Conservation (phyloP, 92 coral and sea anemone species). For the Chrysogorgia sp. region DNA sequence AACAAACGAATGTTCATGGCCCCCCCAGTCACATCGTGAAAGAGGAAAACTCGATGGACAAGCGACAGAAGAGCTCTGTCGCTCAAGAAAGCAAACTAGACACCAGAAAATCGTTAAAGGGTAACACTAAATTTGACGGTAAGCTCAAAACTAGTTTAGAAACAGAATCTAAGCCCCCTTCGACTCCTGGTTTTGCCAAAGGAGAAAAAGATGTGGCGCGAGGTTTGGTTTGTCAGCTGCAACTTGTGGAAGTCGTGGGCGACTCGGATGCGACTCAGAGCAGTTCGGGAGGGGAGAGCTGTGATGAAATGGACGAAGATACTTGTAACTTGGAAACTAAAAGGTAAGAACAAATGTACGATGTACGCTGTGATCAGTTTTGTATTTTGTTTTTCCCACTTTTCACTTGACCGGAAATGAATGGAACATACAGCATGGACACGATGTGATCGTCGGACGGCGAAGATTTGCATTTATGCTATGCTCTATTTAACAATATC, state of each 20-base stretch:
- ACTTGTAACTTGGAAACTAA: conserved; percentile 43
- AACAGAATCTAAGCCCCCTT: background rate
- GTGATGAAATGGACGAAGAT: conserved; percentile 67
- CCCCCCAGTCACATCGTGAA: background rate
- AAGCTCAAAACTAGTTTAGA: background rate
- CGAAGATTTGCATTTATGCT: background rate
- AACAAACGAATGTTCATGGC: background rate
- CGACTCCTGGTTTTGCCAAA: conserved; percentile 27
- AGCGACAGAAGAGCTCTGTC: background rate
- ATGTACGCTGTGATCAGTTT: background rate
- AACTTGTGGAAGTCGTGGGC: conserved; percentile 89
- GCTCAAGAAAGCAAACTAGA: conserved; percentile 1
- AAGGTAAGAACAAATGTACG: conserved; percentile 12
- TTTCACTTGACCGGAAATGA: conserved; percentile 32
- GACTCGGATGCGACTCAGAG: conserved; percentile 96
- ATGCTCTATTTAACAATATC: no score
- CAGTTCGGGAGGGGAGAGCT: conserved; percentile 98
- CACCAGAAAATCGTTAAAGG: conserved; percentile 2
- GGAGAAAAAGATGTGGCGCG: conserved; percentile 78
- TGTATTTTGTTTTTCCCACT: background rate
- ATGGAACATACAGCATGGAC: conserved; percentile 20
- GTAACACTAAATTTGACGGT: background rate
- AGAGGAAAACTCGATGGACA: conserved; percentile 25
- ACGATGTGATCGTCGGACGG: background rate
- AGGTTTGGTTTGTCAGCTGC: conserved; percentile 73